Evolutionary conservation across 2,113 vertebrate species (phyloP).

Genomic region (Scomber scombrus): DNA sequence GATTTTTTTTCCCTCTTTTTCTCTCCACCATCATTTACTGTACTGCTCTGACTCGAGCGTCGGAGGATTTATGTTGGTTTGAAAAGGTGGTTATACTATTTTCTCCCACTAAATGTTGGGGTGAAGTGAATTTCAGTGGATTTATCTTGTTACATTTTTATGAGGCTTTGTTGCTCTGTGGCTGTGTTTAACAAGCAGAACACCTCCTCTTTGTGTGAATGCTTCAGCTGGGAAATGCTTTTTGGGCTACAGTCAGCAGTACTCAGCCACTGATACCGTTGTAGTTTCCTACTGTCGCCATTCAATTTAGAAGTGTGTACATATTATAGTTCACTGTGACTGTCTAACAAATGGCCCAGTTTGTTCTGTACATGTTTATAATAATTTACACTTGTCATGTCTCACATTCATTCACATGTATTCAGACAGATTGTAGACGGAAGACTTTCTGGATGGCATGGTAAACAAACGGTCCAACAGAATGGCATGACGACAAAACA

Average conservation of each 20-base stretch:
- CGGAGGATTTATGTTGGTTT: constrained; percentile 10
- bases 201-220: constrained; percentile 18
- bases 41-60: not conserved
- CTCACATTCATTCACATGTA: too few species aligned
- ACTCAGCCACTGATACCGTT: constrained; percentile 1
- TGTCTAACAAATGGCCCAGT: not conserved
- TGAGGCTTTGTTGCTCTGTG: constrained; percentile 23
- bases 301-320: not conserved
- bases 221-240: constrained; percentile 10
- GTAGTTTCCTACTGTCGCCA: not conserved
- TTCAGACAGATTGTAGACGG: too few species aligned
- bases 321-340: not conserved
- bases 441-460: too few species aligned
- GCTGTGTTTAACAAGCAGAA: constrained; percentile 42
- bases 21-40: not conserved
- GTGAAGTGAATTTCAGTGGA: constrained; percentile 19
- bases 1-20: not conserved
- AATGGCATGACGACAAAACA: too few species aligned
- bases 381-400: too few species aligned
- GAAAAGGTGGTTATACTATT: constrained; percentile 1
- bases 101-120: not conserved
- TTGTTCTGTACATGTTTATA: not conserved
- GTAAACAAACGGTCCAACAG: too few species aligned
- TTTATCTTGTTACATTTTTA: constrained; percentile 40
- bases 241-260: constrained; percentile 29